Percentiles rank a stretch among this genome's conserved stretches.
Conservation (phyloP, 2,888 invertebrate genomes). For the Brenthis daphne region DNA sequence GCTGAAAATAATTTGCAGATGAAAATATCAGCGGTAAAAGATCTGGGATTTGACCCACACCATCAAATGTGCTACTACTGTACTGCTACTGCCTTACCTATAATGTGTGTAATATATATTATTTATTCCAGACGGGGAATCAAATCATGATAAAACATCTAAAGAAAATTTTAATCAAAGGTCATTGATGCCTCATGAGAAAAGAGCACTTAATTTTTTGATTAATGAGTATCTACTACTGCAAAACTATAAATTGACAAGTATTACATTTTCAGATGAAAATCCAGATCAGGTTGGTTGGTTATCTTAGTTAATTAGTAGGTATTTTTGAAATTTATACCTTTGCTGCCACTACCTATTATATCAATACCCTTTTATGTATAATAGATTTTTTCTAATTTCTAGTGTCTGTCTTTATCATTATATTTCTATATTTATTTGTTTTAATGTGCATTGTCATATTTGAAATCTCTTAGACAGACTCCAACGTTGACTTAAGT, state of each 20-base stretch:
- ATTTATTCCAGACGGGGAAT: constrained; percentile 67
- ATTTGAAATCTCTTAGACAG: too few relatives aligned
- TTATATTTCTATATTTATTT: too few relatives aligned
- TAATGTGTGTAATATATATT: neutral
- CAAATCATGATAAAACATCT: constrained; percentile 65
- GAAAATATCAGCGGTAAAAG: too few relatives aligned
- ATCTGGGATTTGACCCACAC: too few relatives aligned
- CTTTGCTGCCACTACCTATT: neutral
- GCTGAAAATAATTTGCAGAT: too few relatives aligned
- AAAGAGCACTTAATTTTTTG: constrained; percentile 91
- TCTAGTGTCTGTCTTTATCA: too few relatives aligned
- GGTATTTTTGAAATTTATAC: neutral
- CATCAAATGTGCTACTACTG: too few relatives aligned
- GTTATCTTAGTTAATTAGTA: constrained; percentile 9
- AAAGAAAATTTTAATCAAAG: constrained; percentile 63
- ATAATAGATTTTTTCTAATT: too few relatives aligned
- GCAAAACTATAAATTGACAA: constrained; percentile 91
- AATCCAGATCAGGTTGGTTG: constrained; percentile 89
- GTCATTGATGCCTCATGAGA: constrained; percentile 90
- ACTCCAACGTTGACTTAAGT: too few relatives aligned
- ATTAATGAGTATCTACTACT: constrained; percentile 92
- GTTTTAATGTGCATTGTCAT: too few relatives aligned
- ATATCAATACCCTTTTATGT: too few relatives aligned
- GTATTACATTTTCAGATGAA: constrained; percentile 95
- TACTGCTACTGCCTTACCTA: neutral